Conservation (phyloP, 2,888 invertebrate species). For the Drosophila mimica region DNA sequence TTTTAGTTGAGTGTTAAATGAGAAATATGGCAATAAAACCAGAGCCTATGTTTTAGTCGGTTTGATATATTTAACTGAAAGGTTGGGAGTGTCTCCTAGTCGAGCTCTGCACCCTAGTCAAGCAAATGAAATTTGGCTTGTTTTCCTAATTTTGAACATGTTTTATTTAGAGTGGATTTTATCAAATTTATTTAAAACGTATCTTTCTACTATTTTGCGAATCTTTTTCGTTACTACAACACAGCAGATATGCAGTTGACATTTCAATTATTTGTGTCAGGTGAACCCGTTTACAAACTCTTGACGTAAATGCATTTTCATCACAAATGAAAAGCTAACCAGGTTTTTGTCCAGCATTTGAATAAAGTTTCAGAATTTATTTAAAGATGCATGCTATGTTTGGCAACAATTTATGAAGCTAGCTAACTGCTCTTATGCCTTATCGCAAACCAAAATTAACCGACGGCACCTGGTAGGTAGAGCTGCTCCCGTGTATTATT, state of each 20-base stretch:
- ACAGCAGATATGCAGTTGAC: constrained; percentile 52
- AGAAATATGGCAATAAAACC: background rate
- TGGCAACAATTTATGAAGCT: constrained; percentile 28
- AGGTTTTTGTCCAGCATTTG: constrained; percentile 2
- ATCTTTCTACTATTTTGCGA: background rate
- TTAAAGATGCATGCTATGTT: constrained; percentile 20
- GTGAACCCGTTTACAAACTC: constrained; percentile 16
- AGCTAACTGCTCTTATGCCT: constrained; percentile 38
- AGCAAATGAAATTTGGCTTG: background rate
- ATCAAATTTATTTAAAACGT: background rate
- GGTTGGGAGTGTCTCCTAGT: background rate
- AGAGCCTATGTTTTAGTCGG: background rate
- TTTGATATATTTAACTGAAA: background rate
- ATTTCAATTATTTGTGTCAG: constrained; percentile 52
- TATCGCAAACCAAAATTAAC: constrained; percentile 67
- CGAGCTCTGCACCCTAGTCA: too few relatives aligned
- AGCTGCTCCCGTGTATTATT: constrained; percentile 58
- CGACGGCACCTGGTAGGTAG: constrained; percentile 32
- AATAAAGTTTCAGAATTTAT: constrained; percentile 19
- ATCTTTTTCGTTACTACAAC: constrained; percentile 16
- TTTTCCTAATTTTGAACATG: background rate
- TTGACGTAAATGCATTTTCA: constrained; percentile 47
- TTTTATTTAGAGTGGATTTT: background rate
- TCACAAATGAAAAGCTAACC: constrained; percentile 27
- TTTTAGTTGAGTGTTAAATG: background rate